Percentiles rank a stretch among this genome's conserved stretches.
These are phyloP conservation scores for Sminthopsis crassicaudata DNA, from an alignment of 2,113 vertebrate species.

Conservation along the genomic window DNA sequence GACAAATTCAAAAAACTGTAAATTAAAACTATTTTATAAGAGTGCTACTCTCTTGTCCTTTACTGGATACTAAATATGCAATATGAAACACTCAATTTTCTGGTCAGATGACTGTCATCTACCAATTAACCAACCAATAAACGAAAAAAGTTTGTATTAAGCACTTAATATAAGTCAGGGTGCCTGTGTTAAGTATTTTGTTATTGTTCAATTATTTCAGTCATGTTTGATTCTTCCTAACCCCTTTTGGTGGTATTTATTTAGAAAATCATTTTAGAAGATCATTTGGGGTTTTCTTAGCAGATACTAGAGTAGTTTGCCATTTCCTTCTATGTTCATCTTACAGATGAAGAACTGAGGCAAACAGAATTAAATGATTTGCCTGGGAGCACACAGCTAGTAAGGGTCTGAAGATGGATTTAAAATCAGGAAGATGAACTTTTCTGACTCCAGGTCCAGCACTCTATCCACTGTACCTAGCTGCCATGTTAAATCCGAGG, in stretches of 20 bases:
- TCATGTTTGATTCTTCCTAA: background rate
- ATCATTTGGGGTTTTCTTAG: background rate
- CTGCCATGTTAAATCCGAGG: background rate
- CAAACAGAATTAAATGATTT: background rate
- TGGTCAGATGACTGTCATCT: constrained; percentile 8
- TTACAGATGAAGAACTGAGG: background rate
- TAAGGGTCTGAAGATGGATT: background rate
- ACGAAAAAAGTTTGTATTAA: constrained; percentile 4
- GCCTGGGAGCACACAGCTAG: background rate
- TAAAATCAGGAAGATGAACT: background rate
- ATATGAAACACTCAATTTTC: background rate
- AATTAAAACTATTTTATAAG: constrained; percentile 42
- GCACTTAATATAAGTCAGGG: background rate
- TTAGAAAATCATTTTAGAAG: background rate
- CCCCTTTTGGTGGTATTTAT: background rate
- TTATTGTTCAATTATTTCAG: background rate
- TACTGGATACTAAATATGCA: background rate
- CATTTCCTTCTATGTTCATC: background rate
- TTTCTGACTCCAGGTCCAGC: background rate
- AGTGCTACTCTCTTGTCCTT: background rate
- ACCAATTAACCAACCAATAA: background rate
- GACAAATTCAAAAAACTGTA: constrained; percentile 59
- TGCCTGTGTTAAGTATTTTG: background rate
- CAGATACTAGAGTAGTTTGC: background rate
- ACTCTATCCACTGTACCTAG: background rate